Conservation (phyloP, 30 jellyfish, hydroid and myxozoan genomes). For the Turritopsis rubra region DNA sequence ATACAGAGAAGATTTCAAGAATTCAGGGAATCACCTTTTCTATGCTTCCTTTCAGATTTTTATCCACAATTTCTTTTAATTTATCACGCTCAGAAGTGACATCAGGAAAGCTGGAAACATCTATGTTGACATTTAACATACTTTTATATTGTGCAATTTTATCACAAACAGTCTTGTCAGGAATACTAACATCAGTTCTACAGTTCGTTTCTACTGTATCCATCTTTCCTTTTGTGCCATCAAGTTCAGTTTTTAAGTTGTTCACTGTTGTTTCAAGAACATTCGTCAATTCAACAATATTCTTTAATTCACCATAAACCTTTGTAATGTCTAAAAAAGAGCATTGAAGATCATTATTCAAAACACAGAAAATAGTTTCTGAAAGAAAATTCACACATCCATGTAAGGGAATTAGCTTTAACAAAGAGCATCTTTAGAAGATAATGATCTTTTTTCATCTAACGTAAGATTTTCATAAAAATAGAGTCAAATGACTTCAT, state of each 20-base stretch:
- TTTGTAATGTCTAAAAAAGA: constrained; percentile 42
- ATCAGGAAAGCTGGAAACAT: constrained; percentile 64
- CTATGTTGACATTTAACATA: constrained; percentile 41
- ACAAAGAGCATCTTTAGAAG: too few relatives aligned
- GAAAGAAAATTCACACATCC: too few relatives aligned
- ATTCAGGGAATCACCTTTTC: constrained; percentile 40
- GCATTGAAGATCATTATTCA: background rate
- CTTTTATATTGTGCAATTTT: constrained; percentile 9
- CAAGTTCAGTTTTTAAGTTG: constrained; percentile 28
- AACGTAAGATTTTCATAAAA: too few relatives aligned
- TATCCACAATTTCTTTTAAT: constrained; percentile 31
- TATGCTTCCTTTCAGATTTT: constrained; percentile 47
- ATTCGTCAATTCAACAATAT: constrained; percentile 31
- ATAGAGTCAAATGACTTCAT: too few relatives aligned
- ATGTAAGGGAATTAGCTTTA: too few relatives aligned
- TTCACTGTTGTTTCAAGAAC: constrained; percentile 24
- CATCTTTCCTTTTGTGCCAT: constrained; percentile 23
- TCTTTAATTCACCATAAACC: constrained; percentile 33
- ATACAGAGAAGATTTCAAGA: background rate
- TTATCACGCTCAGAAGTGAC: constrained; percentile 39
- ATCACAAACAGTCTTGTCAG: constrained; percentile 7
- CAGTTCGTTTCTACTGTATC: constrained; percentile 25
- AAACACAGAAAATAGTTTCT: too few relatives aligned
- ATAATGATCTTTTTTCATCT: too few relatives aligned
- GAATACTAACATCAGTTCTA: background rate